Conservation (phyloP, 2,888 invertebrate species). For the Cephus rjabovi region DNA sequence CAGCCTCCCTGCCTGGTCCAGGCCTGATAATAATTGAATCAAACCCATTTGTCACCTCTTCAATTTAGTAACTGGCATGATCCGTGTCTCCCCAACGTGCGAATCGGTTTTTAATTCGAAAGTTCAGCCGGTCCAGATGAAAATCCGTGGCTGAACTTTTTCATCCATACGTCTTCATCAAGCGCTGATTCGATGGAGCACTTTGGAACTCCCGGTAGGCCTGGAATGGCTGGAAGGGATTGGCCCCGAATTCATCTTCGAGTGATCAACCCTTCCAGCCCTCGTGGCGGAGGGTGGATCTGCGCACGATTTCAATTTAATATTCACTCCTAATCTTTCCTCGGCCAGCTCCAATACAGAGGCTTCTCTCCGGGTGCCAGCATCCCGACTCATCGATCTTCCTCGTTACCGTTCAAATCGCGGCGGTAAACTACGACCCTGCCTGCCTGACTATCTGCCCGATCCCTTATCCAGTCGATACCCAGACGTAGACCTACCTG, state of each 20-base stretch:
- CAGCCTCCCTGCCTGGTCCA: not conserved
- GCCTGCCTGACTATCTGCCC: not conserved
- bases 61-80: constrained; percentile 2
- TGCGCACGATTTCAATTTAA: not conserved
- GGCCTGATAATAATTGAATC: not conserved
- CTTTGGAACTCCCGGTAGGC: not conserved
- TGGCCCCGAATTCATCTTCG: not conserved
- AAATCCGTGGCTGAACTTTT: not conserved
- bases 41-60: not conserved
- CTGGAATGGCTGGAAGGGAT: not conserved
- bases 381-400: not conserved
- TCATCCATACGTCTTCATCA: constrained; percentile 1
- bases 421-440: not conserved
- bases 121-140: not conserved
- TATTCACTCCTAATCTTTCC: not conserved
- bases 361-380: not conserved
- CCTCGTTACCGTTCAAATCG: not conserved
- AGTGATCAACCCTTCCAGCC: not conserved
- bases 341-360: not conserved
- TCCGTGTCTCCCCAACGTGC: not conserved
- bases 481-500: not conserved
- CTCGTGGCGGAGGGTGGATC: not conserved
- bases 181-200: not conserved
- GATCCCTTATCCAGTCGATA: not conserved
- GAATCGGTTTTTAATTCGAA: constrained; percentile 1